Base-by-base conservation (phyloP, 2,888 invertebrate species). In the Synanthedon vespiformis region DNA sequence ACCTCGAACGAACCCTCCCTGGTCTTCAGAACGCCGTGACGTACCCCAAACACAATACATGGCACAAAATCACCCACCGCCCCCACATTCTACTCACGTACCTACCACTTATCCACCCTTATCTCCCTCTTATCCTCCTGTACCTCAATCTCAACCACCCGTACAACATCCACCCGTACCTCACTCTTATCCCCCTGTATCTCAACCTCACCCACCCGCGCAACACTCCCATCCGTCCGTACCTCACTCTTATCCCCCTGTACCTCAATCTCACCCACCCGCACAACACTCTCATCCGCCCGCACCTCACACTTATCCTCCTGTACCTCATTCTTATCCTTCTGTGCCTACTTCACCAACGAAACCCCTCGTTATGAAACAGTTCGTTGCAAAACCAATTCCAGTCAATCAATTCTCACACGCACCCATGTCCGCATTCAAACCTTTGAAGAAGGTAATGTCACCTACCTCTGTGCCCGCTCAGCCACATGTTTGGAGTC, bases 341-440 rank as follows among this genome's bases (percentile, higher is more conserved):
- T 65, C 68, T 1, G 57, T 72, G 2, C 72, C 70, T 12, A 74
- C 68, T 63, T 79, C 77, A 2, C 78, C 76, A 48, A 74, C 74
- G 58, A 82, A 70, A 54, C 73, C 74, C 8, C 55, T 70, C 11
- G 61, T 70, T 54, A 69, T 78, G 40, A 81, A 89, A 59, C 87
- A 88, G 48, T 87, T 89, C 54, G 79, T 82, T 18, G 86, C 90
- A 27, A 89, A 90, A 67, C 90, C 91, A 10, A 77, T 89, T 48
- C 89, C 90, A 2, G 88, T 92, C 0, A 93, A 93, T 68, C 90
- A 93, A 61, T 94, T 94, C 65, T 93, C 92, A 22, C 94, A 94
- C 69, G 93, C 93, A 0, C 92, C 93, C 0, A 90, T 92, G 84
- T 93, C 93, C 10, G 93, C 93, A 3, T 94, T 94, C 65, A 91